Evolutionary conservation across 2,797 vertebrate genomes (phyloP), one percentile per base, ranked within the genome.

Genomic region (Pantherophis vulpinus): DNA sequence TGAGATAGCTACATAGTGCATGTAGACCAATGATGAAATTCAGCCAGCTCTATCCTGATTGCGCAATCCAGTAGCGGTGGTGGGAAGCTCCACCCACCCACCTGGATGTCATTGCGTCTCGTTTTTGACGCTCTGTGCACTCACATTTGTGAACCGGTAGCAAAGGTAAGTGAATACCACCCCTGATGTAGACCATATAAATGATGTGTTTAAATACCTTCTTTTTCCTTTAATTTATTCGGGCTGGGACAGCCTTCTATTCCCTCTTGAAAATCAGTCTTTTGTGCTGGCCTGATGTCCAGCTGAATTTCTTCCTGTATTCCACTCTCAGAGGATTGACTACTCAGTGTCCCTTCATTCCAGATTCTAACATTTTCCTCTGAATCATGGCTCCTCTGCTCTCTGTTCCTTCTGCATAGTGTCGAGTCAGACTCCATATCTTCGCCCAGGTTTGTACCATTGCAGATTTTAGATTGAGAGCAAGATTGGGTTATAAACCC

Each of bases 401-500:
- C 98, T 94, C 97, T 98, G 0, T 97, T 98, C 93, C 94, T 97
- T 94, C 95, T 95, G 42, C 90, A 60, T 13, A 92, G 88, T 0
- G 61, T 86, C 2, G 96, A 94, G 23, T 96, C 97, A 58, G 95
- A 92, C 32, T 98, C 97, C 60, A 18, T 25, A 13, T 90, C 95
- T 92, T 92, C 96, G 83, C 96, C 97, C 0, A 88, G 10, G 16
- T 86, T 96, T 74, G 94, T 91, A 87, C 97, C 98, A 32, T 98
- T 98, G 91, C 97, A 98, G 91, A 95, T 47, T 95, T 97, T 97
- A 92, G 97, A 79, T 1, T 96, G 96, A 90, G 96, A 91, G 92
- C 94, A 97, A 96, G 98, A 98, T 91, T 99, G 99, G 0, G 98
- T 98, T 93, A 99, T 95, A 7, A 99, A 99, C 90, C 99, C 99